These are phyloP conservation scores for Dallia pectoralis DNA, from an alignment of 2,797 vertebrate genomes.

Conservation along the genomic window DNA sequence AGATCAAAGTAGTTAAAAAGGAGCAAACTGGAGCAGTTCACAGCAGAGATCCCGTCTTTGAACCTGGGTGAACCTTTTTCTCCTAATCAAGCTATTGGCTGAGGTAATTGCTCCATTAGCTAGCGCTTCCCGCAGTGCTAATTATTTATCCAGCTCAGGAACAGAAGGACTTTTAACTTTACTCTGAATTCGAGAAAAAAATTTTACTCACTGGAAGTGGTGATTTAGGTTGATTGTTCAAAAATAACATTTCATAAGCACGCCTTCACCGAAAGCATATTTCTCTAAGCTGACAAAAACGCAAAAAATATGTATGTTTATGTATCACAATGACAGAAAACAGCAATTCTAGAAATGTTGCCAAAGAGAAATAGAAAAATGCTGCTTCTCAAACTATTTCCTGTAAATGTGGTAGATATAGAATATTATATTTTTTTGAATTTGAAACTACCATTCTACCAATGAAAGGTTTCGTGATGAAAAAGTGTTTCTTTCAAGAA, in stretches of 20 bases:
- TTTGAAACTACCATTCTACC: too few species aligned
- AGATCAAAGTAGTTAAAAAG: conserved; percentile 55
- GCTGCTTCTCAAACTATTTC: too few species aligned
- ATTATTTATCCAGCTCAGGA: conserved; percentile 51
- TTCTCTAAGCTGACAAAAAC: too few species aligned
- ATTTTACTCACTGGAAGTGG: not conserved
- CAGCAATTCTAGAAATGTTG: too few species aligned
- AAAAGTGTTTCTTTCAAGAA: too few species aligned
- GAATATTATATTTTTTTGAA: too few species aligned
- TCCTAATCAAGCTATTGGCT: conserved; percentile 60
- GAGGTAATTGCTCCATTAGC: conserved; percentile 58
- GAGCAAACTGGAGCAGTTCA: conserved; percentile 42
- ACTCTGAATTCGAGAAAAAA: conserved; percentile 25
- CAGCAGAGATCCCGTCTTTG: conserved; percentile 28
- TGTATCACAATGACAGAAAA: too few species aligned
- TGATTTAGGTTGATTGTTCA: not conserved
- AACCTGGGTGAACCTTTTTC: conserved; percentile 51
- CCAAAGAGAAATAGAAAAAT: too few species aligned
- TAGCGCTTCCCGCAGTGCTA: conserved; percentile 48
- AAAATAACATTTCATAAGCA: not conserved
- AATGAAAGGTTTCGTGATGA: too few species aligned
- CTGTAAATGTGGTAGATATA: too few species aligned
- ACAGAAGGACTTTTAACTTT: conserved; percentile 29
- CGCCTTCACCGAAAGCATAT: not conserved
- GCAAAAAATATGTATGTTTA: too few species aligned